Percentiles rank a stretch among this genome's conserved stretches.
Evolutionary conservation across 2,797 vertebrate species (phyloP).

Genomic region (Philypnodon macrostomus): DNA sequence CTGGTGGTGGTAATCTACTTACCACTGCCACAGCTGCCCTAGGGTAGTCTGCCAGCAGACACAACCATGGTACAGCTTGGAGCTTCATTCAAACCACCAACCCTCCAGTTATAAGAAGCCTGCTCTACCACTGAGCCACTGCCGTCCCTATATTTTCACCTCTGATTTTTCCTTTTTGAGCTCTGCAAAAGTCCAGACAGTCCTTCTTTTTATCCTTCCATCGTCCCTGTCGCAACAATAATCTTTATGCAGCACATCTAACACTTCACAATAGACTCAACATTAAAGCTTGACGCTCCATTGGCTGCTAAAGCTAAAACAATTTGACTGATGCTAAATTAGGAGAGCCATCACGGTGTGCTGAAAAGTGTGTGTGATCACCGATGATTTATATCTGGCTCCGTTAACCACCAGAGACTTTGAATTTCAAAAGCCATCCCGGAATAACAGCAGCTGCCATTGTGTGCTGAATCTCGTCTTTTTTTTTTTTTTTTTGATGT

Average conservation of each 20-base stretch:
- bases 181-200: background rate
- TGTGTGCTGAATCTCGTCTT: too few species aligned
- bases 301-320: slow-evolving; percentile 50
- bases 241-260: slow-evolving; percentile 20
- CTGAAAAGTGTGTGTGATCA: slow-evolving; percentile 26
- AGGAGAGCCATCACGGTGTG: slow-evolving; percentile 27
- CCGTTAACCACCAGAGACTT: slow-evolving; percentile 42
- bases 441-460: slow-evolving; percentile 53
- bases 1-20: too few species aligned
- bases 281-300: slow-evolving; percentile 36
- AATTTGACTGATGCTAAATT: slow-evolving; percentile 42
- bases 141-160: too few species aligned
- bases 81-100: too few species aligned
- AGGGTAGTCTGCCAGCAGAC: too few species aligned
- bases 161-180: too few species aligned
- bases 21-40: too few species aligned
- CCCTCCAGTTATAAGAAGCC: too few species aligned
- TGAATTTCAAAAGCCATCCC: slow-evolving; percentile 47
- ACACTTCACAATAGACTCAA: slow-evolving; percentile 16
- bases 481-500: slow-evolving; percentile 24
- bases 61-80: too few species aligned
- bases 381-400: slow-evolving; percentile 32
- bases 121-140: too few species aligned
- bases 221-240: slow-evolving; percentile 8
- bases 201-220: background rate